A percentile compares a stretch with the other conserved stretches of the same genome.
Evolutionary conservation across 2,113 vertebrate species (phyloP).

Genomic region (Mormyrus iriodes): DNA sequence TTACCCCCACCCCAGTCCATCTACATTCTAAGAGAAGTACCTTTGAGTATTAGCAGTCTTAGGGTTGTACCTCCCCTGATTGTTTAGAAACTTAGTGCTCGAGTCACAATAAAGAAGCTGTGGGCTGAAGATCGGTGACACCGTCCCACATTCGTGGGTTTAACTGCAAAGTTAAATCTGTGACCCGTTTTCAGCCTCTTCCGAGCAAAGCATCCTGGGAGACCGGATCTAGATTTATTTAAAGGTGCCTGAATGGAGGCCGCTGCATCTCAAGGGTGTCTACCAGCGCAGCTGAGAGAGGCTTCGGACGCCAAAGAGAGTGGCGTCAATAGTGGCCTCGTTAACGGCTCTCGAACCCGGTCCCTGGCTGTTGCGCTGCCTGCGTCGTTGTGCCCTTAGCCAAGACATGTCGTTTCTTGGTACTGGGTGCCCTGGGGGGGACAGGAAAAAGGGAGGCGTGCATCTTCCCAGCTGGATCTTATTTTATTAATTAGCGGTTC

Average conservation of each 20-base stretch:
- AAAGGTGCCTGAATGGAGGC: slow-evolving; percentile 8
- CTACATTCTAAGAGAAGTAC: not conserved
- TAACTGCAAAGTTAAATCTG: not conserved
- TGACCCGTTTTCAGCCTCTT: slow-evolving; percentile 1
- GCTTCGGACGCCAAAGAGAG: not conserved
- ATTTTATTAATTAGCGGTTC: slow-evolving; percentile 56
- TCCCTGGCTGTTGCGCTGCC: not conserved
- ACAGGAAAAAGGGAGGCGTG: not conserved
- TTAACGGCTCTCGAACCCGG: not conserved
- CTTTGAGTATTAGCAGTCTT: not conserved
- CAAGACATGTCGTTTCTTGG: not conserved
- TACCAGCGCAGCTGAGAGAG: not conserved
- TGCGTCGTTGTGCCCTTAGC: not conserved
- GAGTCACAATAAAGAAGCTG: not conserved
- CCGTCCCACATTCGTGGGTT: not conserved
- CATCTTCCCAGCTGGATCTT: slow-evolving; percentile 49
- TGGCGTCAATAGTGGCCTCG: not conserved
- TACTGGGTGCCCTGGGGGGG: not conserved
- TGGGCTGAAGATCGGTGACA: not conserved
- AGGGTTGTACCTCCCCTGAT: not conserved
- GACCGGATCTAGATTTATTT: not conserved
- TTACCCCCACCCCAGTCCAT: not conserved
- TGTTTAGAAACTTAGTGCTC: not conserved
- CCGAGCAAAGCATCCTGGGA: not conserved
- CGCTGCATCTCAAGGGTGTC: not conserved